Evolutionary conservation across 2,888 invertebrate genomes (phyloP).

Genomic region (Platypus cylindrus): DNA sequence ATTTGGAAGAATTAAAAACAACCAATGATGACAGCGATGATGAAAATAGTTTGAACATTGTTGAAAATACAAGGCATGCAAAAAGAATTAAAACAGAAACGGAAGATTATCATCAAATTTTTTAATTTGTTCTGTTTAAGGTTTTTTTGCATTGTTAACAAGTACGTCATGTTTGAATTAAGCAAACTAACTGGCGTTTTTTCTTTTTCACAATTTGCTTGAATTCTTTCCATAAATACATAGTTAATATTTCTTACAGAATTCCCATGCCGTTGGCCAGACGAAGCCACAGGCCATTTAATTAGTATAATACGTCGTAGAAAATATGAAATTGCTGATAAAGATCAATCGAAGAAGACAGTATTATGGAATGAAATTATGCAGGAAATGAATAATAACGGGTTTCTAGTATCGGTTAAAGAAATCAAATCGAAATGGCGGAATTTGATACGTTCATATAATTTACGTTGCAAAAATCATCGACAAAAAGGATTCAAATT

Average conservation of each 20-base stretch:
- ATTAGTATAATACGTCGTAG: constrained; percentile 13
- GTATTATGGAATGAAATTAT: constrained; percentile 13
- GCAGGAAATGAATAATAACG: constrained; percentile 14
- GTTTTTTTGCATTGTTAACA: no score
- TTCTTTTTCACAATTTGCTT: no score
- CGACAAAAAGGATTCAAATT: constrained; percentile 16
- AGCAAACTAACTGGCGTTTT: no score
- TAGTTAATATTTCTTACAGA: no score
- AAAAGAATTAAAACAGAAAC: no score
- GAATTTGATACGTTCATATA: constrained; percentile 14
- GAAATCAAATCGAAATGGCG: constrained; percentile 16
- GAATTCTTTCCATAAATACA: no score
- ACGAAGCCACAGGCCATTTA: constrained; percentile 13
- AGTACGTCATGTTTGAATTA: no score
- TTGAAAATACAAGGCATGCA: no score
- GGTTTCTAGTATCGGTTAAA: constrained; percentile 12
- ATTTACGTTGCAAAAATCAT: constrained; percentile 13
- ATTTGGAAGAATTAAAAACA: background rate
- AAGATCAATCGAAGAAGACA: constrained; percentile 15
- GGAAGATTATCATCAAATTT: no score
- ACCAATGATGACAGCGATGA: no score
- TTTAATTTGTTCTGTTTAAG: no score
- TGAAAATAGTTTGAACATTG: no score
- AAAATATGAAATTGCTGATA: constrained; percentile 14
- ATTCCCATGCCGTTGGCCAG: constrained; percentile 16